Evolutionary conservation across 2,113 vertebrate species (phyloP), one percentile per base, ranked within the genome.

Genomic region (Bos javanicus): DNA sequence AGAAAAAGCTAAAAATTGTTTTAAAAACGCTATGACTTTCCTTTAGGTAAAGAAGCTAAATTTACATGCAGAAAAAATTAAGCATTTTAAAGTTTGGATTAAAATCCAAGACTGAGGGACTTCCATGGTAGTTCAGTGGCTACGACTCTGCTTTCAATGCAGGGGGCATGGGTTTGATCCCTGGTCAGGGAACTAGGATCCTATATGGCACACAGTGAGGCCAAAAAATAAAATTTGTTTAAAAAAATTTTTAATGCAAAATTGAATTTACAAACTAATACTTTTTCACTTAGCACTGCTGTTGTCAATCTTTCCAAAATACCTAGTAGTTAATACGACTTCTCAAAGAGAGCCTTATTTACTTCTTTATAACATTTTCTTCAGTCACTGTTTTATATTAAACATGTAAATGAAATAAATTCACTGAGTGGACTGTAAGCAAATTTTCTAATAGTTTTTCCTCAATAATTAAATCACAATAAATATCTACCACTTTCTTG

Each of bases 71-170:
- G 4, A 86, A 88, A 25, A 95, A 67, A 84, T 59, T 16, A 25
- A 94, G 43, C 33, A 97, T 92, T 95, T 81, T 94, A 90, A 87
- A 97, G 30, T 92, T 54, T 96, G 50, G 57, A 91, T 92, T 92
- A 92, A 85, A 94, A 90, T 64, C n/a, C 4, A 92, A 92, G 54
- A 56, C 11, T 76, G 15, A 76, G 71, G 71, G 71, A 76, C 23
- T 76, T 43, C 71, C 39, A 23, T 14, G 23, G 36, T 12, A 76
- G 36, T 76, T 23, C 71, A 76, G 11, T 43, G 36, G 11, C 71
- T 36, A 39, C 1, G 0, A 76, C 36, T 76, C 36, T 43, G 36
- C 36, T 76, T 76, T 36, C 36, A 76, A 3, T 13, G 36, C 23
- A 43, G 21, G 71, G 36, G 36, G 6, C 23, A 13, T 43, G 17